phyloP scores from a whole-genome alignment of 2,113 vertebrate species.

The Percopsis transmontana region DNA sequence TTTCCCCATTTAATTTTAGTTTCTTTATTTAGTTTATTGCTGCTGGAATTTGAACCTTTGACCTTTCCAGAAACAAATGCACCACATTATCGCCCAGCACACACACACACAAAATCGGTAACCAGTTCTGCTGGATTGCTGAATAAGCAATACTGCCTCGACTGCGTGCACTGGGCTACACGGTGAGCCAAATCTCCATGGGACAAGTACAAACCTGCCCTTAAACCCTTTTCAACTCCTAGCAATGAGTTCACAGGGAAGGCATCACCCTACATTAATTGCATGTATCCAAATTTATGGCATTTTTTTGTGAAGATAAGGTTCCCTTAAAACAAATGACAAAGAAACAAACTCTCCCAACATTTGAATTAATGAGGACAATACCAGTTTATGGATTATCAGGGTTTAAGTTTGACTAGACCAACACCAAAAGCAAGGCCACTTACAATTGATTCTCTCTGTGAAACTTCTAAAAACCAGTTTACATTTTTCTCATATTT shows the following conservation, averaged over 20 bases:
- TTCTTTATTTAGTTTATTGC: slow-evolving; percentile 37
- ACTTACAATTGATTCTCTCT: slow-evolving; percentile 47
- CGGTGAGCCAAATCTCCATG: slow-evolving; percentile 47
- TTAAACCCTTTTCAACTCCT: slow-evolving; percentile 45
- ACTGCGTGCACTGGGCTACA: slow-evolving; percentile 34
- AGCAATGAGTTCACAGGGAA: slow-evolving; percentile 38
- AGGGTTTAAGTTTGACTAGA: slow-evolving; percentile 24
- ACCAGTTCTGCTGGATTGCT: slow-evolving; percentile 45
- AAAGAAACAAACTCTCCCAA: slow-evolving; percentile 34
- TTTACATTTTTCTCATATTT: slow-evolving; percentile 31
- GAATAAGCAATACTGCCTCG: slow-evolving; percentile 52
- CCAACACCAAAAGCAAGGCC: slow-evolving; percentile 33
- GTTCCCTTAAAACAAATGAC: slow-evolving; percentile 42
- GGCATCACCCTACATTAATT: slow-evolving; percentile 22
- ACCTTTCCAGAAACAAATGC: slow-evolving; percentile 7
- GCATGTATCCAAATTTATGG: slow-evolving; percentile 33
- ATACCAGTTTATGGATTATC: slow-evolving; percentile 34
- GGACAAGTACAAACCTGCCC: slow-evolving; percentile 60
- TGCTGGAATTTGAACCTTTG: slow-evolving; percentile 48
- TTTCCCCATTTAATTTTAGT: slow-evolving; percentile 49
- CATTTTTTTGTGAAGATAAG: too few relatives aligned
- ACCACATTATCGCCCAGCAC: not conserved
- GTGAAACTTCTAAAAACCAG: slow-evolving; percentile 49
- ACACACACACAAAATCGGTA: slow-evolving; percentile 21
- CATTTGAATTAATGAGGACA: slow-evolving; percentile 57